Evolutionary conservation across 2,888 invertebrate species (phyloP).

Genomic region (Apamea crenata): DNA sequence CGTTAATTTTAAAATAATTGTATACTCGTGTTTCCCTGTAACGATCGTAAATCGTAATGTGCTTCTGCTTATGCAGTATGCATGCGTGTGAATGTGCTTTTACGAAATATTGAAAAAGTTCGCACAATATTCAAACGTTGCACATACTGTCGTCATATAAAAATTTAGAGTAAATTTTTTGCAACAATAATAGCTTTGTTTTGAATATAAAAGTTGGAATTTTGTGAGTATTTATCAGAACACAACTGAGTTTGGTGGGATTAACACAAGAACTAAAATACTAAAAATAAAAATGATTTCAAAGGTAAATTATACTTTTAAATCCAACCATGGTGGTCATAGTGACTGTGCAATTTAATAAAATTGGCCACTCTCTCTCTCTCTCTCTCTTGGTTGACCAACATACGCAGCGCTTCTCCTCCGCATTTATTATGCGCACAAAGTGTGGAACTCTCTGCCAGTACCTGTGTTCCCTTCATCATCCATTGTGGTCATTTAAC

Average conservation of each 20-base stretch:
- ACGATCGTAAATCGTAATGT: constrained; percentile 7
- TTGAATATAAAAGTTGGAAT: constrained; percentile 47
- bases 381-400: no score
- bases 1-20: constrained; percentile 4
- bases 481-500: no score
- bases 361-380: not conserved
- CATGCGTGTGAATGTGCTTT: constrained; percentile 46
- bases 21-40: not conserved
- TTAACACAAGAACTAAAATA: not conserved
- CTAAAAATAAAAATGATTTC: constrained; percentile 24
- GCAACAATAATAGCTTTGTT: constrained; percentile 32
- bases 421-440: no score
- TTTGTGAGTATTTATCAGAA: constrained; percentile 35
- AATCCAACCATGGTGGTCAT: not conserved
- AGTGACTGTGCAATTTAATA: not conserved
- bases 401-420: no score
- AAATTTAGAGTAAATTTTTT: constrained; percentile 40
- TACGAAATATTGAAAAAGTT: constrained; percentile 51
- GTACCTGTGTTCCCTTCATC: no score
- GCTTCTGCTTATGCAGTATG: not conserved
- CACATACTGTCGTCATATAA: constrained; percentile 28
- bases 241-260: not conserved
- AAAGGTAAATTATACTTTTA: constrained; percentile 32
- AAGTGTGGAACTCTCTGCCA: no score
- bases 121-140: constrained; percentile 40